A percentile compares a stretch with the other conserved stretches of the same genome.
These are phyloP conservation scores for Sinohyriopsis cumingii DNA, from an alignment of 2,888 invertebrate species.

Conservation along the genomic window DNA sequence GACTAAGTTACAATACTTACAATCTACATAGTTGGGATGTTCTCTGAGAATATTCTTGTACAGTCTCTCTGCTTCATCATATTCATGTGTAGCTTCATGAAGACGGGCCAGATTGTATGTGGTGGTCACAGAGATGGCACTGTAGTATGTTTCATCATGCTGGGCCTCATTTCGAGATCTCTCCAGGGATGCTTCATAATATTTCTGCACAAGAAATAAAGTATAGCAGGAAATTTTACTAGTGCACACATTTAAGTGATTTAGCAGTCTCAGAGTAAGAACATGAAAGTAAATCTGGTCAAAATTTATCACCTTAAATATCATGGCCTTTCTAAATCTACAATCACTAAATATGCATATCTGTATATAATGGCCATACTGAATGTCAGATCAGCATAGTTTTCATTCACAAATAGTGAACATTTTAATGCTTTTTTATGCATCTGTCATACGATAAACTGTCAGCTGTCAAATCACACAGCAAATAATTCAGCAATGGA, in stretches of 20 bases:
- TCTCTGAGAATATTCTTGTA: constrained; percentile 98
- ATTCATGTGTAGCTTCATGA: constrained; percentile 92
- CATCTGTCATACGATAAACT: too few relatives aligned
- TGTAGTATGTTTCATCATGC: constrained; percentile 94
- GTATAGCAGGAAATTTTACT: background rate
- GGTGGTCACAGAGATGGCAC: constrained; percentile 95
- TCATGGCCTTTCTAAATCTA: background rate
- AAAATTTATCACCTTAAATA: constrained; percentile 1
- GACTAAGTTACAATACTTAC: constrained; percentile 71
- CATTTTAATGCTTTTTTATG: too few relatives aligned
- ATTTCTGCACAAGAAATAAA: constrained; percentile 63
- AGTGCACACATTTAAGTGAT: background rate
- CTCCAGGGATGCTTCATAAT: constrained; percentile 87
- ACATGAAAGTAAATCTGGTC: too few relatives aligned
- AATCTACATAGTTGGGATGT: constrained; percentile 98
- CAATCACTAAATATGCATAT: background rate
- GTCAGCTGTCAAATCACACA: too few relatives aligned
- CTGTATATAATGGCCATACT: too few relatives aligned
- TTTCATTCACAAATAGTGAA: too few relatives aligned
- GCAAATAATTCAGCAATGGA: too few relatives aligned
- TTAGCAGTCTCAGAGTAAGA: too few relatives aligned
- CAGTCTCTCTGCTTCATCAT: constrained; percentile 94
- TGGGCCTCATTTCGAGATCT: constrained; percentile 85
- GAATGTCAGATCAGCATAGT: too few relatives aligned
- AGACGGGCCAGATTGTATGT: constrained; percentile 96